Conservation (phyloP, 2,888 invertebrate genomes). For the Dolichopus griseipennis region DNA sequence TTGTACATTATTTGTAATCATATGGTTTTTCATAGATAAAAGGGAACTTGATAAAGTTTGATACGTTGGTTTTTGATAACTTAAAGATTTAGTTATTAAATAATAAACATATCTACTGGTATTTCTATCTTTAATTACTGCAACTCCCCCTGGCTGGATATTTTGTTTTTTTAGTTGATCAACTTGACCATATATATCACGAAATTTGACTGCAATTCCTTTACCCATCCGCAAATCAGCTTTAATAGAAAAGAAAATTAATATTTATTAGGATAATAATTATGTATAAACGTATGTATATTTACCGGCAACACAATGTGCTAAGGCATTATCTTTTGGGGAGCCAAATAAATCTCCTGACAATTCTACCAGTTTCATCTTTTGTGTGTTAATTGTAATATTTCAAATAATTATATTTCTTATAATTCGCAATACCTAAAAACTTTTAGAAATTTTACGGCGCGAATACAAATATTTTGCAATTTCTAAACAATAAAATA, state of each 20-base stretch:
- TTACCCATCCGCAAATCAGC: slow-evolving; percentile 49
- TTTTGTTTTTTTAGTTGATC: slow-evolving; percentile 31
- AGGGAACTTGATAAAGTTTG: slow-evolving; percentile 41
- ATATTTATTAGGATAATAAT: too few relatives aligned
- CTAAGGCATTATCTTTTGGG: slow-evolving; percentile 43
- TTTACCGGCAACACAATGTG: slow-evolving; percentile 48
- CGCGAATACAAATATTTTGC: too few relatives aligned
- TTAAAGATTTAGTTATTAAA: slow-evolving; percentile 50
- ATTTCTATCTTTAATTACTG: slow-evolving; percentile 37
- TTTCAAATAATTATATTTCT: too few relatives aligned
- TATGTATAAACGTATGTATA: too few relatives aligned
- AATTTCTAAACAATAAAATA: too few relatives aligned
- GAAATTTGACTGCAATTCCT: slow-evolving; percentile 47
- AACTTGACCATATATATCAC: slow-evolving; percentile 34
- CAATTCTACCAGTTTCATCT: slow-evolving; percentile 33
- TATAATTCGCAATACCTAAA: too few relatives aligned
- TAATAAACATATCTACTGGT: slow-evolving; percentile 47
- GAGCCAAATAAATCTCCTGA: slow-evolving; percentile 46
- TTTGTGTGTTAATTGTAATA: too few relatives aligned
- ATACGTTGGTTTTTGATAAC: slow-evolving; percentile 47
- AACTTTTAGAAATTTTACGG: too few relatives aligned
- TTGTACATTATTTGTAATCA: slow-evolving; percentile 44
- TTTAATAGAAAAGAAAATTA: not conserved
- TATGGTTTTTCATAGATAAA: slow-evolving; percentile 34
- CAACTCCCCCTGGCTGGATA: slow-evolving; percentile 43